These are phyloP conservation scores for Pagetopsis macropterus DNA, from an alignment of 2,797 vertebrate species.

Conservation along the genomic window DNA sequence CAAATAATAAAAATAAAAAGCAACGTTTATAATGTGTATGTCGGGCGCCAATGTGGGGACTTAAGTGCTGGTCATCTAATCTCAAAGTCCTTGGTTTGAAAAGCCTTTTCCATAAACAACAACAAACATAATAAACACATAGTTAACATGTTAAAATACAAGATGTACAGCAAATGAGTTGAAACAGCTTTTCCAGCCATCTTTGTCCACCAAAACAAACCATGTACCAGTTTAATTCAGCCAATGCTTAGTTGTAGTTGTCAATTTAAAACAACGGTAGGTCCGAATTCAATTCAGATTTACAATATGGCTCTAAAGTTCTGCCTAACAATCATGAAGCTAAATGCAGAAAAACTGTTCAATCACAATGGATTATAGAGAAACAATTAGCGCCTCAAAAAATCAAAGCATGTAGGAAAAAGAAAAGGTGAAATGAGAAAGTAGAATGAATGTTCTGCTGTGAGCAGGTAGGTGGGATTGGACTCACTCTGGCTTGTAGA, in stretches of 20 bases:
- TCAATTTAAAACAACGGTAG: slow-evolving; percentile 5
- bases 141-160: neutral
- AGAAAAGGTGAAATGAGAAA: slow-evolving; percentile 45
- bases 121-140: neutral
- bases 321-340: slow-evolving; percentile 24
- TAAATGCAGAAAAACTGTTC: slow-evolving; percentile 37
- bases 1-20: neutral
- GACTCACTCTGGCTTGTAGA: slow-evolving; percentile 90
- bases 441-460: slow-evolving; percentile 40
- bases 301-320: slow-evolving; percentile 23
- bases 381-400: slow-evolving; percentile 30
- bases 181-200: neutral
- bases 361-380: slow-evolving; percentile 27
- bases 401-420: slow-evolving; percentile 34
- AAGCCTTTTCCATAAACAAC: neutral
- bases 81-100: neutral
- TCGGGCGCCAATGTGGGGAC: neutral
- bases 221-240: neutral
- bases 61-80: slow-evolving; percentile 2
- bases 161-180: neutral
- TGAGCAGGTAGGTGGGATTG: slow-evolving; percentile 52
- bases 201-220: slow-evolving; percentile 22
- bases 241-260: neutral
- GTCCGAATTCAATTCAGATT: slow-evolving; percentile 23
- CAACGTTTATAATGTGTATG: neutral